phyloP scores from a whole-genome alignment of 2,888 invertebrate genomes.

The Protophormia terraenovae region DNA sequence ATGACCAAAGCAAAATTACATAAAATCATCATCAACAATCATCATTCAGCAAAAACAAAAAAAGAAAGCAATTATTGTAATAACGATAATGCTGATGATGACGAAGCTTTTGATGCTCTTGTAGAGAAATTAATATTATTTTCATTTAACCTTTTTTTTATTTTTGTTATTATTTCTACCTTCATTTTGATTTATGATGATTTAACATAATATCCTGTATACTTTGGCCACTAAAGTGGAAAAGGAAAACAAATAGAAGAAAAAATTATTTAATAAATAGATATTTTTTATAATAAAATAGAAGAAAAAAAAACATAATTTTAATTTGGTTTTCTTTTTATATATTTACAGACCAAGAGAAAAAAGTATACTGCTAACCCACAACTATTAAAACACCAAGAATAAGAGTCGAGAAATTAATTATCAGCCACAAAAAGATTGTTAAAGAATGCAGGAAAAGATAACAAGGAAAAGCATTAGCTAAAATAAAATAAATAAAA shows the following conservation, averaged over 20 bases:
- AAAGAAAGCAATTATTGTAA: neutral
- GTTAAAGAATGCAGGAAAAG: neutral
- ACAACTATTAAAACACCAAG: neutral
- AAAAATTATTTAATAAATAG: neutral
- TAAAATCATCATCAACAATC: neutral
- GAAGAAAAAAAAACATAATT: neutral
- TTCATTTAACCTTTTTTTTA: neutral
- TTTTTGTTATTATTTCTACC: conserved; percentile 4
- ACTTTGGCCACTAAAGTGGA: neutral
- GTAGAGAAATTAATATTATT: neutral
- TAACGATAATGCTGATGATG: neutral
- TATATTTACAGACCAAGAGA: conserved; percentile 2
- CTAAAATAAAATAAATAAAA: neutral
- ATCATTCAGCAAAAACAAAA: neutral
- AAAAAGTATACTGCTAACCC: neutral
- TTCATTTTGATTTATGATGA: conserved; percentile 62
- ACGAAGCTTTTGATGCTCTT: neutral
- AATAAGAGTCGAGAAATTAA: conserved; percentile 40
- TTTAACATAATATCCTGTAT: conserved; percentile 14
- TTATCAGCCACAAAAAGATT: conserved; percentile 27
- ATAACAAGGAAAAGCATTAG: conserved; percentile 20
- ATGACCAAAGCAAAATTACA: neutral
- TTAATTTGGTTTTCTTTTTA: neutral
- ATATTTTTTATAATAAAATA: too few species aligned
- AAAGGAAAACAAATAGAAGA: neutral